Conservation (phyloP, 2,113 vertebrate genomes). For the Calonectris borealis region DNA sequence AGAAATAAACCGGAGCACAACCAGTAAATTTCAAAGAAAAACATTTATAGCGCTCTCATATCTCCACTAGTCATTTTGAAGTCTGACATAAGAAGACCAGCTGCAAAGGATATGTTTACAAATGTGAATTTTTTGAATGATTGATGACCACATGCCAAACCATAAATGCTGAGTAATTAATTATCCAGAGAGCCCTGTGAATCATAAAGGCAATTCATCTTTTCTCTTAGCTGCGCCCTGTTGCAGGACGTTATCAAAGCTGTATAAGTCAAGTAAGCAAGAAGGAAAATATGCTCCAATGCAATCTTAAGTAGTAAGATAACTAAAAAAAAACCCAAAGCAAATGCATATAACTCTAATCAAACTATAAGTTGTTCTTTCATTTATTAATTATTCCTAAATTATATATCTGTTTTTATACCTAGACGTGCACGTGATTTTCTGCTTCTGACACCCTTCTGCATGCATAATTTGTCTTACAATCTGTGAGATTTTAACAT, state of each 20-base stretch:
- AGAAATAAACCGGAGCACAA: neutral
- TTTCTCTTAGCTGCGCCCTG: neutral
- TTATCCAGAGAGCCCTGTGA: constrained; percentile 27
- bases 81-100: constrained; percentile 49
- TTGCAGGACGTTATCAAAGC: neutral
- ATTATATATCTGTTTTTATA: neutral
- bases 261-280: neutral
- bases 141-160: constrained; percentile 39
- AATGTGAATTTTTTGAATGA: neutral
- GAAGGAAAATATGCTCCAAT: neutral
- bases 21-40: constrained; percentile 40
- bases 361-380: neutral
- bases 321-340: neutral
- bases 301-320: neutral
- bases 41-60: neutral
- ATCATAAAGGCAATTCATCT: constrained; percentile 14
- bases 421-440: neutral
- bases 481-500: neutral
- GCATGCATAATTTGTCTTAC: neutral
- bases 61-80: constrained; percentile 24
- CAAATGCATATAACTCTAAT: neutral
- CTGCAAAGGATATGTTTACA: constrained; percentile 34
- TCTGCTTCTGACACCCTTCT: neutral
- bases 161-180: constrained; percentile 36
- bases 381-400: neutral